Percentiles rank a stretch among this genome's conserved stretches.
These are phyloP conservation scores for Cygnus olor DNA, from an alignment of 2,797 vertebrate genomes.

Conservation along the genomic window DNA sequence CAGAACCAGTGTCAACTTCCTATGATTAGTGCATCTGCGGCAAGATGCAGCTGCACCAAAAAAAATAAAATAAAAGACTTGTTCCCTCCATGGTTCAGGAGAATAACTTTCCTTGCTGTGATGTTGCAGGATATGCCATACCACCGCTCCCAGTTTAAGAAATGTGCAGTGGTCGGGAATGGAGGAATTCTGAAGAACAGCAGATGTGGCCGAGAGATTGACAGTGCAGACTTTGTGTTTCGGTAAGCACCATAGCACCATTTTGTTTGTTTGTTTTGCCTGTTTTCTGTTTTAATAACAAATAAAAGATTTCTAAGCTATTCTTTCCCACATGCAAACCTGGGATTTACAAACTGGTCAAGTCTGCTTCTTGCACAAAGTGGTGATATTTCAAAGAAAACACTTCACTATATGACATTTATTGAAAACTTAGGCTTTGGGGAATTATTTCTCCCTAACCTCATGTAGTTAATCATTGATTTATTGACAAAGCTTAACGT, in stretches of 20 bases:
- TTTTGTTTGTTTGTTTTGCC: background rate
- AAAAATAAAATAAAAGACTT: too few species aligned
- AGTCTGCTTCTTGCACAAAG: background rate
- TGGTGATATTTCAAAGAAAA: accelerated
- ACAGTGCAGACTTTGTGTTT: constrained; percentile 95
- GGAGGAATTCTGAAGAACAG: constrained; percentile 98
- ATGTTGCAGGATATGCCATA: constrained; percentile 94
- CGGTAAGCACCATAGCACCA: constrained; percentile 79
- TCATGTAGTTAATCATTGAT: background rate
- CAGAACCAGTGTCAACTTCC: background rate
- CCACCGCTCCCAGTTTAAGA: constrained; percentile 96
- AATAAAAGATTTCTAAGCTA: background rate
- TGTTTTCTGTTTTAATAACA: background rate
- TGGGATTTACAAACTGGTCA: background rate
- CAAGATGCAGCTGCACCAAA: background rate
- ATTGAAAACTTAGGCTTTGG: background rate
- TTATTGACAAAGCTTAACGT: background rate
- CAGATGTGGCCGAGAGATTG: constrained; percentile 94
- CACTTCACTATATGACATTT: background rate
- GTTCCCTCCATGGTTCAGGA: accelerated
- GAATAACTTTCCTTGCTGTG: background rate
- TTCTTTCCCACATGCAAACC: background rate
- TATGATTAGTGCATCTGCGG: background rate
- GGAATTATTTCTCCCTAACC: background rate
- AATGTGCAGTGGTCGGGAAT: constrained; percentile 95